These are phyloP conservation scores for Todus mexicanus DNA, from an alignment of 2,797 vertebrate species.

Conservation along the genomic window DNA sequence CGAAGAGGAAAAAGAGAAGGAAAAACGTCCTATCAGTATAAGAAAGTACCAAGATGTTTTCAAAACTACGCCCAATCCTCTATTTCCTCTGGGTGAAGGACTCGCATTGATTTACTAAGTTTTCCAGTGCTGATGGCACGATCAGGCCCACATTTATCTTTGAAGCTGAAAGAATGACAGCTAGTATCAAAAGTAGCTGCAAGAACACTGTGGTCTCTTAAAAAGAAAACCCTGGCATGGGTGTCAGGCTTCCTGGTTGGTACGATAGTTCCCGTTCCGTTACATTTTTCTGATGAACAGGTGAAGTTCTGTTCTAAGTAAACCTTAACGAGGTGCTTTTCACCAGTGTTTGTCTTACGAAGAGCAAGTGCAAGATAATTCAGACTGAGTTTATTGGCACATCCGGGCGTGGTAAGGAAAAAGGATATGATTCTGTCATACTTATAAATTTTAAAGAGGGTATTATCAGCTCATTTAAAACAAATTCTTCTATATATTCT, in stretches of 20 bases:
- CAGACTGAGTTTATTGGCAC: conserved; percentile 50
- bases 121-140: not conserved
- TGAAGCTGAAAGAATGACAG: not conserved
- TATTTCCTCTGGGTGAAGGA: not conserved
- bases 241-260: not conserved
- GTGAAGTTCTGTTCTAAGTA: conserved; percentile 49
- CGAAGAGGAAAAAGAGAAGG: not conserved
- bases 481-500: conserved; percentile 75
- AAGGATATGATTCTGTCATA: conserved; percentile 52
- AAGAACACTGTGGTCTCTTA: not conserved
- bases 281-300: not conserved
- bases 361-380: conserved; percentile 51
- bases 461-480: conserved; percentile 79
- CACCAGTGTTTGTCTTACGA: conserved; percentile 50
- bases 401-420: not conserved
- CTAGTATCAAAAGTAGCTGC: not conserved
- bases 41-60: not conserved
- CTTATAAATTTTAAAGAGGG: conserved; percentile 80
- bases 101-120: not conserved
- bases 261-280: not conserved
- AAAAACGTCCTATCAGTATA: not conserved
- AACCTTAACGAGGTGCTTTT: conserved; percentile 49
- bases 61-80: not conserved
- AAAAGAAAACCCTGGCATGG: not conserved
- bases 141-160: not conserved